These are phyloP conservation scores for Tenodera sinensis DNA, from an alignment of 2,888 invertebrate genomes.

Conservation along the genomic window DNA sequence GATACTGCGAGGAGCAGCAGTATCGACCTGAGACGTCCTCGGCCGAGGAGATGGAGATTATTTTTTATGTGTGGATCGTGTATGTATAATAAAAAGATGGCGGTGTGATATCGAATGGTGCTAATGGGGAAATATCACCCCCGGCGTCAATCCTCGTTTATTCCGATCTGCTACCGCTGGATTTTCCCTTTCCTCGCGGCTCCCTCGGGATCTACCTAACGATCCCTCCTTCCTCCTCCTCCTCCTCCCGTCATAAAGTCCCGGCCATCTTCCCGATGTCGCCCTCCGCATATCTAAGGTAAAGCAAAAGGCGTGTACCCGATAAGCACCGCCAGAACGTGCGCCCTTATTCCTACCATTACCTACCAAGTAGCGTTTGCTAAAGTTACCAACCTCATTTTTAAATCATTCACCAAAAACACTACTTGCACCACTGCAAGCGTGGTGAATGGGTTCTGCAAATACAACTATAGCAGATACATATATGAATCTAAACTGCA, in stretches of 20 bases:
- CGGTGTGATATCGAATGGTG: slow-evolving; percentile 2
- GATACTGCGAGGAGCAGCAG: background rate
- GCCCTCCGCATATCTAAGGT: background rate
- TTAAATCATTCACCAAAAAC: background rate
- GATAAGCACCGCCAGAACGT: background rate
- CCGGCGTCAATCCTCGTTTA: slow-evolving; percentile 16
- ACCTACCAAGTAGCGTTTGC: background rate
- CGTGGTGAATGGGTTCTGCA: too few relatives aligned
- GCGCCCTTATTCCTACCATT: background rate
- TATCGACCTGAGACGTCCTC: background rate
- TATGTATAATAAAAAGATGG: background rate
- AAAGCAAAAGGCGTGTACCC: background rate
- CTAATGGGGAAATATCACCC: slow-evolving; percentile 25
- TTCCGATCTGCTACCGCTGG: background rate
- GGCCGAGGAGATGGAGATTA: background rate
- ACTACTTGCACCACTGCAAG: too few relatives aligned
- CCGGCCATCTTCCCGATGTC: background rate
- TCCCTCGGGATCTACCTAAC: slow-evolving; percentile 10
- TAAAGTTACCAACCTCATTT: background rate
- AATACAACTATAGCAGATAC: too few relatives aligned
- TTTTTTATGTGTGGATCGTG: slow-evolving; percentile 1
- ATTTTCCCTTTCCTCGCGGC: background rate
- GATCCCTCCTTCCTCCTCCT: slow-evolving; percentile 10
- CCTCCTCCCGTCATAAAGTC: slow-evolving; percentile 7
- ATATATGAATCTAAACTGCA: too few relatives aligned